Evolutionary conservation across 2,797 vertebrate genomes (phyloP).

Genomic region (Sphaeramia orbicularis): DNA sequence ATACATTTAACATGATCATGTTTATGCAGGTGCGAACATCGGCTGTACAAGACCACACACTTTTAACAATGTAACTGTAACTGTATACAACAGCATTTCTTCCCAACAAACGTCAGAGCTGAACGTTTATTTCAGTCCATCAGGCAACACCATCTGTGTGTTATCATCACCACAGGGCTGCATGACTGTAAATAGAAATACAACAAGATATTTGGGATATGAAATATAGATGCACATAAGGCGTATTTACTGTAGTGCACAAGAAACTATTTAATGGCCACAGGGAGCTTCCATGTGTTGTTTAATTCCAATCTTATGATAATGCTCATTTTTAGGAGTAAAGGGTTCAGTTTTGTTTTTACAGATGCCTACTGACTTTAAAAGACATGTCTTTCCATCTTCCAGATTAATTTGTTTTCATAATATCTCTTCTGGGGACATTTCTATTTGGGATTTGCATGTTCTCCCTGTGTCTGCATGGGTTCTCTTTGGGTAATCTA

Average conservation of each 20-base stretch:
- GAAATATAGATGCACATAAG: constrained; percentile 18
- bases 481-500: too few species aligned
- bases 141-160: constrained; percentile 54
- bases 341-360: not conserved
- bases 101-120: constrained; percentile 7
- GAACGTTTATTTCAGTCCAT: constrained; percentile 26
- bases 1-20: not conserved
- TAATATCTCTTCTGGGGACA: too few species aligned
- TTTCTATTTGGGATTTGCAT: too few species aligned
- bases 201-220: constrained; percentile 22
- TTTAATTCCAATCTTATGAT: not conserved
- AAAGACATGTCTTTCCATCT: too few species aligned
- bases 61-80: not conserved
- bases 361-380: too few species aligned
- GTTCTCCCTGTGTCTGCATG: too few species aligned
- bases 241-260: not conserved
- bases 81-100: not conserved
- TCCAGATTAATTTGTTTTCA: too few species aligned
- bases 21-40: not conserved
- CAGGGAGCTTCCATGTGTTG: not conserved
- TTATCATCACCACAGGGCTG: constrained; percentile 36
- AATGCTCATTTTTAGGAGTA: not conserved
- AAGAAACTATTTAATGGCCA: constrained; percentile 5
- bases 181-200: constrained; percentile 28
- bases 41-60: not conserved